A percentile compares a stretch with the other conserved stretches of the same genome.
phyloP scores from a whole-genome alignment of 2,888 invertebrate species.

The Leptogaster cylindrica region DNA sequence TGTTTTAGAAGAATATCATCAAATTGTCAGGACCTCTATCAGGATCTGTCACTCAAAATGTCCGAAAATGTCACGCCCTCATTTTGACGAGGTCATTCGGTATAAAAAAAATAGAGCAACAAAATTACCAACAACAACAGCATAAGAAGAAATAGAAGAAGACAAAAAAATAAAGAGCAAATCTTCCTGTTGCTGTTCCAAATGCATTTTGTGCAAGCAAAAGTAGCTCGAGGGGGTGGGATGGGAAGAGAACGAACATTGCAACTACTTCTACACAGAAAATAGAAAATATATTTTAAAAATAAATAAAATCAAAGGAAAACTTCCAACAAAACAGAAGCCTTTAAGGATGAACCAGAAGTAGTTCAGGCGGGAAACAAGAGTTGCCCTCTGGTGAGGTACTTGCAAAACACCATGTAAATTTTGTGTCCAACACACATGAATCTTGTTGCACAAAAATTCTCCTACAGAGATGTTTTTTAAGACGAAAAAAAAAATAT shows the following conservation, averaged over 20 bases:
- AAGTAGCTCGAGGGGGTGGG: too few relatives aligned
- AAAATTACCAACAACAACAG: too few relatives aligned
- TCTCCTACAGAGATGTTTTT: too few relatives aligned
- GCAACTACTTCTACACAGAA: too few relatives aligned
- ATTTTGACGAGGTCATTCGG: not conserved
- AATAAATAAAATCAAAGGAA: not conserved
- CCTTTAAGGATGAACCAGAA: too few relatives aligned
- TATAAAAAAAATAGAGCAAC: too few relatives aligned
- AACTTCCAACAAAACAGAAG: not conserved
- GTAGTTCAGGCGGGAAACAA: conserved; percentile 1
- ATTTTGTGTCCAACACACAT: conserved; percentile 41
- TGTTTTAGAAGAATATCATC: too few relatives aligned
- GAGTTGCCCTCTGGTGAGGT: not conserved
- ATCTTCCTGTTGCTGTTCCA: not conserved
- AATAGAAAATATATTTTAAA: not conserved
- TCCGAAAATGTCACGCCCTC: conserved; percentile 17
- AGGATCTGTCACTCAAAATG: conserved; percentile 16
- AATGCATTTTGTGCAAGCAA: not conserved
- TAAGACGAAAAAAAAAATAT: too few relatives aligned
- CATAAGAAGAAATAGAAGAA: too few relatives aligned
- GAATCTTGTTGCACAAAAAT: conserved; percentile 22
- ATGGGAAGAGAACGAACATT: too few relatives aligned
- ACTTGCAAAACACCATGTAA: conserved; percentile 39
- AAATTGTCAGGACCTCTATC: not conserved
- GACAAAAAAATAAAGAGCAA: too few relatives aligned